Evolutionary conservation across 2,888 invertebrate genomes (phyloP).

Genomic region (Isotomurus palustris): DNA sequence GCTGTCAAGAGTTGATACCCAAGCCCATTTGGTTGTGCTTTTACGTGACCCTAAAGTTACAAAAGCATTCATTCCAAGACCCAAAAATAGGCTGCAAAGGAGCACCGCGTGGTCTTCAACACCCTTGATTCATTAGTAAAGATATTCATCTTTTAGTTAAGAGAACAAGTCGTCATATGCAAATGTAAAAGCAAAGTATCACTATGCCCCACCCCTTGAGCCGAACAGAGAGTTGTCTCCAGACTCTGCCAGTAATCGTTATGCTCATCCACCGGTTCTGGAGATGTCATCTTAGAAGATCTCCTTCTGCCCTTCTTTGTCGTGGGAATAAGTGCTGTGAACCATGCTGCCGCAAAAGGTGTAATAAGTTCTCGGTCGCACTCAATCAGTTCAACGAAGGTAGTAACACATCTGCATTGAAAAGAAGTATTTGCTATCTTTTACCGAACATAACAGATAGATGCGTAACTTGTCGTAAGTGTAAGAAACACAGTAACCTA

Average conservation of each 20-base stretch:
- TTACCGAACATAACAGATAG: neutral
- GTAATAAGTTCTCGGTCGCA: conserved; percentile 27
- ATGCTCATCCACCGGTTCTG: neutral
- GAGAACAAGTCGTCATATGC: too few relatives aligned
- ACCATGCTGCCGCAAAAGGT: conserved; percentile 39
- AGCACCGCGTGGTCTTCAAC: conserved; percentile 34
- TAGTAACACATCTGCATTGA: conserved; percentile 22
- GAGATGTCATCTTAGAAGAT: neutral
- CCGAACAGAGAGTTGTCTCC: conserved; percentile 18
- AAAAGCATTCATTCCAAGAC: conserved; percentile 38
- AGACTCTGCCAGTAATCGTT: conserved; percentile 21
- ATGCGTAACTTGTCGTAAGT: too few relatives aligned
- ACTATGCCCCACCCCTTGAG: conserved; percentile 26
- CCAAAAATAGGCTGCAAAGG: conserved; percentile 31
- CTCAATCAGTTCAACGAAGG: conserved; percentile 23
- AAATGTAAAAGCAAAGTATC: too few relatives aligned
- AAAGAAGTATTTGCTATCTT: neutral
- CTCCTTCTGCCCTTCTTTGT: conserved; percentile 2
- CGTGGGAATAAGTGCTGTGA: conserved; percentile 28
- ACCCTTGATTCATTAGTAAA: conserved; percentile 15
- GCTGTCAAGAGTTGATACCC: conserved; percentile 33
- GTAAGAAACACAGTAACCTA: conserved; percentile 17
- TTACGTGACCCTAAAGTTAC: conserved; percentile 29
- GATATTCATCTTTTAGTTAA: neutral
- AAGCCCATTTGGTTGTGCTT: conserved; percentile 21